Percentiles rank a stretch among this genome's conserved stretches.
Evolutionary conservation across 1,140 invertebrate genomes (phyloP).

Genomic region (Heliconius eleuchia): DNA sequence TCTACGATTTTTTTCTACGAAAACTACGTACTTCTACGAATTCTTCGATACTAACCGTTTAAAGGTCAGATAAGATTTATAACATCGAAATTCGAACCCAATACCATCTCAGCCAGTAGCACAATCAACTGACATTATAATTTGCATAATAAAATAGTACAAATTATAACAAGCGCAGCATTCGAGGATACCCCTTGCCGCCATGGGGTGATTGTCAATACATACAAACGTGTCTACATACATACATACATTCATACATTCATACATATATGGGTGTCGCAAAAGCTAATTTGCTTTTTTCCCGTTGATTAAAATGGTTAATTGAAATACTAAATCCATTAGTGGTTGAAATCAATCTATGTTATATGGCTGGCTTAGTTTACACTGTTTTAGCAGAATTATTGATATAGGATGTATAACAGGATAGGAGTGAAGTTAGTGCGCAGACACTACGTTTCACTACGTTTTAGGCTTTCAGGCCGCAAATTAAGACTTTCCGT

Average conservation of each 20-base stretch:
- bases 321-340: slow-evolving; percentile 14
- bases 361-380: background rate
- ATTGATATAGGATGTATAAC: background rate
- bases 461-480: background rate
- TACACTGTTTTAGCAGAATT: background rate
- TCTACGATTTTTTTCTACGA: too few relatives aligned
- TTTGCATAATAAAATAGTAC: slow-evolving; percentile 7
- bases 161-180: slow-evolving; percentile 4
- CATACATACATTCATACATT: background rate
- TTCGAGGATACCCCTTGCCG: slow-evolving; percentile 4
- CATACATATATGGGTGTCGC: background rate
- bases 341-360: background rate
- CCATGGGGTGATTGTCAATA: slow-evolving; percentile 5
- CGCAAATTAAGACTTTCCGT: too few relatives aligned
- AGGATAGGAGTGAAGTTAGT: background rate
- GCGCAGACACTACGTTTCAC: background rate
- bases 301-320: slow-evolving; percentile 7
- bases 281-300: slow-evolving; percentile 13
- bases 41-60: too few relatives aligned
- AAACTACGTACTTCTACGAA: too few relatives aligned
- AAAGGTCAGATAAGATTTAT: background rate
- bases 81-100: background rate
- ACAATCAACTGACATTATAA: background rate
- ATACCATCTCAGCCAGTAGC: background rate
- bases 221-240: background rate